These are phyloP conservation scores for Sitta carolinensis DNA, from an alignment of 2,797 vertebrate genomes.

Conservation along the genomic window DNA sequence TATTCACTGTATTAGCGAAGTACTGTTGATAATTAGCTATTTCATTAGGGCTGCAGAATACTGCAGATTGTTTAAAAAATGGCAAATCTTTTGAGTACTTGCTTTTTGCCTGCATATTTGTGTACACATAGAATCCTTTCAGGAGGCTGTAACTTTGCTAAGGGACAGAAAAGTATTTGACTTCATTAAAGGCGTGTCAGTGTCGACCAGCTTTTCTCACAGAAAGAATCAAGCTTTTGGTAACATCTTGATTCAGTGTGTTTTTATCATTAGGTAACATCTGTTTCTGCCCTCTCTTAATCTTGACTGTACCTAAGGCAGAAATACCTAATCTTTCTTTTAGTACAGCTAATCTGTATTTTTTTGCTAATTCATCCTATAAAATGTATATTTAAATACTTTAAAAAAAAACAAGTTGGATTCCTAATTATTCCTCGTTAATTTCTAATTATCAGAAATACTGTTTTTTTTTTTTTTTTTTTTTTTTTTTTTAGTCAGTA, in stretches of 20 bases:
- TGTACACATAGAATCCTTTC: rapidly evolving
- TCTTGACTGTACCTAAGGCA: background rate
- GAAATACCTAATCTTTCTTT: background rate
- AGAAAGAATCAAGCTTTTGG: background rate
- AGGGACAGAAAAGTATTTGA: background rate
- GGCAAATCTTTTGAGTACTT: background rate
- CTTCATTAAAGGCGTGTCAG: background rate
- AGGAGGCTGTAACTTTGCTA: rapidly evolving
- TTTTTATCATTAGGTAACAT: background rate
- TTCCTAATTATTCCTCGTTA: background rate
- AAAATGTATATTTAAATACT: background rate
- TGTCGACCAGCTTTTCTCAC: background rate
- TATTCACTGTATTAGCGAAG: background rate
- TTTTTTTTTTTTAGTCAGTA: background rate
- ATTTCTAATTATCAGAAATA: background rate
- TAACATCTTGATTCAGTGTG: background rate
- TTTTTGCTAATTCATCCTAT: background rate
- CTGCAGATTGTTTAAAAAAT: background rate
- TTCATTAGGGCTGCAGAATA: background rate
- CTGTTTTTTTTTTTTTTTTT: too few relatives aligned
- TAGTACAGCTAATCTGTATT: background rate
- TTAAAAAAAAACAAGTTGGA: background rate
- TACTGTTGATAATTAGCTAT: background rate
- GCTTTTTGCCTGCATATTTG: background rate
- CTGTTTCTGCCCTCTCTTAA: background rate